Conservation (phyloP, 2,888 invertebrate genomes). For the Micoletzkya japonica region DNA sequence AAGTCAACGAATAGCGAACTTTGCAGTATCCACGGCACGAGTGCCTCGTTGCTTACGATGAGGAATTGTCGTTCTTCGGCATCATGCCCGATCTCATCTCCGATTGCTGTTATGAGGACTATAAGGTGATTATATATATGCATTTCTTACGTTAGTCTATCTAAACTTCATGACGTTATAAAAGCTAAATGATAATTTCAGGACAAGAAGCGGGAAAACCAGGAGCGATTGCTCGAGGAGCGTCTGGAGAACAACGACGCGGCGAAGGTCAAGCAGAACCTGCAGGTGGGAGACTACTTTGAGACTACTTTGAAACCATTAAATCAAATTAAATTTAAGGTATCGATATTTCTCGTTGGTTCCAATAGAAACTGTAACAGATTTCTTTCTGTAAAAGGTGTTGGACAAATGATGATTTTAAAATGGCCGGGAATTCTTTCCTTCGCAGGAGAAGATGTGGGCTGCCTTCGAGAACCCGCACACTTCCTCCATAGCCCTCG, state of each 20-base stretch:
- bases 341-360: no score
- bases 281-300: constrained; percentile 38
- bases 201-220: constrained; percentile 96
- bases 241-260: constrained; percentile 55
- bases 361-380: no score
- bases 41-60: constrained; percentile 97
- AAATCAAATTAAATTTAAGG: not conserved
- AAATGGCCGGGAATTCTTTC: not conserved
- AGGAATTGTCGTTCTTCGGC: constrained; percentile 98
- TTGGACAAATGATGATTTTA: no score
- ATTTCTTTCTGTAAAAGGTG: no score
- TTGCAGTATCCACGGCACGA: constrained; percentile 96
- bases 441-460: constrained; percentile 79
- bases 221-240: constrained; percentile 95
- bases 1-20: not conserved
- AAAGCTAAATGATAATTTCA: constrained; percentile 3
- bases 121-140: constrained; percentile 70
- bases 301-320: not conserved
- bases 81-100: constrained; percentile 94
- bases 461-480: constrained; percentile 99
- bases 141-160: not conserved
- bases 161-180: not conserved
- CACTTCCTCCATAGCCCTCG: constrained; percentile 95
- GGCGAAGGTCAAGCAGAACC: constrained; percentile 47
- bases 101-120: constrained; percentile 99